These are phyloP conservation scores for Eulemur macaco DNA, from an alignment of 2,113 vertebrate species.

Conservation along the genomic window DNA sequence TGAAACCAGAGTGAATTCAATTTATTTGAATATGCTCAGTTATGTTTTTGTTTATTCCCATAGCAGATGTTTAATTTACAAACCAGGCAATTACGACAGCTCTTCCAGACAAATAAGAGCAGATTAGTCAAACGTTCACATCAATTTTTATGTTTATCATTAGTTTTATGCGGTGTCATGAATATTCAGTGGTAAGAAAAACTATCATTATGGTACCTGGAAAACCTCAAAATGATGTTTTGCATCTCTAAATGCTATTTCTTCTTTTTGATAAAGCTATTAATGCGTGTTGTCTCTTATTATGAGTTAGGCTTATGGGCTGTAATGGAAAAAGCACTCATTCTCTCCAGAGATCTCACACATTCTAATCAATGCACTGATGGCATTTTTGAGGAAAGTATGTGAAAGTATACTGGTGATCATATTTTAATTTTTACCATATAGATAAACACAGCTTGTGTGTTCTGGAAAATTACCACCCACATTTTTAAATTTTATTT, in stretches of 20 bases:
- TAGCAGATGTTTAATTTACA: constrained; percentile 92
- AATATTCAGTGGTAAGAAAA: constrained; percentile 88
- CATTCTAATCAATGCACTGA: constrained; percentile 54
- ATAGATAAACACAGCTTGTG: background rate
- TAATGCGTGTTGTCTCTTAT: constrained; percentile 75
- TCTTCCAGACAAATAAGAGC: constrained; percentile 90
- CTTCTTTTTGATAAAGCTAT: constrained; percentile 72
- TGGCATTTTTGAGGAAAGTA: background rate
- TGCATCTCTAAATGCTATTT: constrained; percentile 77
- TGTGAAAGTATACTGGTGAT: background rate
- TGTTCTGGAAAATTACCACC: background rate
- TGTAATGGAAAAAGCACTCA: constrained; percentile 51
- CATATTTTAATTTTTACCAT: background rate
- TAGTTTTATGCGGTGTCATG: constrained; percentile 89
- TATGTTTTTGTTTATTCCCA: constrained; percentile 91
- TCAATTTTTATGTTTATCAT: constrained; percentile 92
- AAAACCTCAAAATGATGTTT: constrained; percentile 84
- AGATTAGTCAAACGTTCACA: constrained; percentile 89
- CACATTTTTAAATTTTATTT: background rate
- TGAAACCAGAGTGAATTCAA: constrained; percentile 86
- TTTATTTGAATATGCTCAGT: constrained; percentile 89
- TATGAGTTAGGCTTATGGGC: constrained; percentile 33
- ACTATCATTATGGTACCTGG: constrained; percentile 83
- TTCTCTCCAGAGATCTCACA: constrained; percentile 47
- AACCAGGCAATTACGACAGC: constrained; percentile 87